Evolutionary conservation across 2,797 vertebrate species (phyloP).

Genomic region (Clamator glandarius): DNA sequence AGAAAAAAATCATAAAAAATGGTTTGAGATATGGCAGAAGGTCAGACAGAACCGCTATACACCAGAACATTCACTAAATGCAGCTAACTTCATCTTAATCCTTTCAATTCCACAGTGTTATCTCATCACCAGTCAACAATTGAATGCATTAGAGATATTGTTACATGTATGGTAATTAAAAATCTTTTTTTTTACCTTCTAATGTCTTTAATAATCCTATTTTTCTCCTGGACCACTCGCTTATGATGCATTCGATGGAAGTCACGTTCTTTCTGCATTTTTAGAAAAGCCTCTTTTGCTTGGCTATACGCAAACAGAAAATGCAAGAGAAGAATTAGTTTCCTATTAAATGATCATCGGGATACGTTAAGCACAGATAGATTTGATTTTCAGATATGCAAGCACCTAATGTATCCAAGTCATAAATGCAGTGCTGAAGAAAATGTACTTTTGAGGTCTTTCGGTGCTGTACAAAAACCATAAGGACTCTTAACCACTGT

Average conservation of each 20-base stretch:
- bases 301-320: constrained; percentile 58
- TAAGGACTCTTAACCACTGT: neutral
- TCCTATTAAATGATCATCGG: neutral
- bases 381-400: neutral
- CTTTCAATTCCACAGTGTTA: neutral
- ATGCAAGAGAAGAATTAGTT: neutral
- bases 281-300: constrained; percentile 79
- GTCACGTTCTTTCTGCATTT: constrained; percentile 84
- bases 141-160: neutral
- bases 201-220: constrained; percentile 83
- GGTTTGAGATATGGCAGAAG: too few relatives aligned
- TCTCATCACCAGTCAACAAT: neutral
- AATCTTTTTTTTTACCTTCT: constrained; percentile 73
- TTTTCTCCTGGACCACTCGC: constrained; percentile 86
- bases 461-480: neutral
- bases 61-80: neutral
- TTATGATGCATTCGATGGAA: constrained; percentile 86
- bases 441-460: neutral
- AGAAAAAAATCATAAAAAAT: too few relatives aligned
- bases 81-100: neutral
- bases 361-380: accelerated
- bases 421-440: neutral
- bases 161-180: neutral
- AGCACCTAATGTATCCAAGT: neutral
- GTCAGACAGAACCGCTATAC: neutral